These are phyloP conservation scores for Heliconius congener DNA, from an alignment of 1,140 invertebrate genomes.

Conservation along the genomic window DNA sequence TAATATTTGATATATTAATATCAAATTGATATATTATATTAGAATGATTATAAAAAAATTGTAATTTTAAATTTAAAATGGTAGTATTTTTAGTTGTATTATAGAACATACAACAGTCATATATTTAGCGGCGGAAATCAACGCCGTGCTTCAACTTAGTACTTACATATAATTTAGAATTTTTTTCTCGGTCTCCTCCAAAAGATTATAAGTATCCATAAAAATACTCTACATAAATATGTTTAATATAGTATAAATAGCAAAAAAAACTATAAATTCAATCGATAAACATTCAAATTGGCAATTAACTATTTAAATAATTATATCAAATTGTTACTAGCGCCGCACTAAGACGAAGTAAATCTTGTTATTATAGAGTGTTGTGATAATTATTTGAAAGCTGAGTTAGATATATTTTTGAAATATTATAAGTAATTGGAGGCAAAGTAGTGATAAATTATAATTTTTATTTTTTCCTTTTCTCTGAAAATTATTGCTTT, in stretches of 20 bases:
- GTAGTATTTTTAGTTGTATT: not conserved
- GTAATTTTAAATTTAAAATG: too few species aligned
- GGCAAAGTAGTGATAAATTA: too few species aligned
- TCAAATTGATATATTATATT: too few species aligned
- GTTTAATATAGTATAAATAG: not conserved
- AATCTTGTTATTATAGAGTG: not conserved
- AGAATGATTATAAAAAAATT: too few species aligned
- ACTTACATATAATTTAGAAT: too few species aligned
- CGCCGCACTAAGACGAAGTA: not conserved
- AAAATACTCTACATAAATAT: not conserved
- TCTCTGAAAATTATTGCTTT: not conserved
- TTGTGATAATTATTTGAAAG: not conserved
- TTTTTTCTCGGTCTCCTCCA: too few species aligned
- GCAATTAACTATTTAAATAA: not conserved
- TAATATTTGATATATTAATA: too few species aligned
- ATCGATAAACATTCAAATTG: slow-evolving; percentile 3
- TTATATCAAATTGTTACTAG: not conserved
- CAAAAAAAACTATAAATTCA: not conserved
- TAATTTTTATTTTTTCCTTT: too few species aligned
- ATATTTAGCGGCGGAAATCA: not conserved
- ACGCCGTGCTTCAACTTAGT: not conserved
- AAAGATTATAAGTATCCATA: not conserved
- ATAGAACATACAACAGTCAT: not conserved
- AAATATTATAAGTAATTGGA: too few species aligned
- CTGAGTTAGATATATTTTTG: not conserved